These are phyloP conservation scores for Colius striatus DNA, from an alignment of 2,113 vertebrate species.

Conservation along the genomic window DNA sequence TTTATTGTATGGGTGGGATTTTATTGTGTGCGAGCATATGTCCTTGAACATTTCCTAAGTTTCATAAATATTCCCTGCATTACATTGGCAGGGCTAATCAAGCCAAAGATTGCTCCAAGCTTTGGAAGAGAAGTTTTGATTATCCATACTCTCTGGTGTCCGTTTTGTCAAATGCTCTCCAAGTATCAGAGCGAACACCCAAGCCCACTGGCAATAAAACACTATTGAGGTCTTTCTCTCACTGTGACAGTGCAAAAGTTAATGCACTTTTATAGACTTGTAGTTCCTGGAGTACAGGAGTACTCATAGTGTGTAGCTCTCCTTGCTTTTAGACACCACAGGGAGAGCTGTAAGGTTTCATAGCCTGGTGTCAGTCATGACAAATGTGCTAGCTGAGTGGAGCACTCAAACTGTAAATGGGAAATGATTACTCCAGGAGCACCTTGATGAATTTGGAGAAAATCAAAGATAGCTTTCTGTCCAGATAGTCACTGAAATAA, in stretches of 20 bases:
- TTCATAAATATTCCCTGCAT: not conserved
- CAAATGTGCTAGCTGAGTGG: constrained; percentile 35
- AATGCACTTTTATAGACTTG: not conserved
- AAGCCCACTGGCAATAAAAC: not conserved
- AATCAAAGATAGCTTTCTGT: constrained; percentile 14
- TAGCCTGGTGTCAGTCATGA: constrained; percentile 44
- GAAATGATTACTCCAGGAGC: constrained; percentile 43
- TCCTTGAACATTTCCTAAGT: not conserved
- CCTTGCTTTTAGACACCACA: not conserved
- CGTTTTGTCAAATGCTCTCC: not conserved
- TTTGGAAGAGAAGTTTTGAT: not conserved
- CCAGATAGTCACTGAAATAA: constrained; percentile 22
- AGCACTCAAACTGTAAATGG: constrained; percentile 26
- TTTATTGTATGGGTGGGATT: not conserved
- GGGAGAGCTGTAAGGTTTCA: constrained; percentile 43
- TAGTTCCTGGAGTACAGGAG: not conserved
- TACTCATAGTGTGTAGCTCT: not conserved
- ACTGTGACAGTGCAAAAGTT: not conserved
- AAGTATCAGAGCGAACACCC: not conserved
- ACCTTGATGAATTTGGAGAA: constrained; percentile 58
- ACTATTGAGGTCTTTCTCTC: not conserved
- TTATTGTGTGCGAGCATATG: not conserved
- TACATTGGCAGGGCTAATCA: not conserved
- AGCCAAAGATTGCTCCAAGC: not conserved
- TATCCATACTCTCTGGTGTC: not conserved